Percentiles rank a stretch among this genome's conserved stretches.
Evolutionary conservation across 2,888 invertebrate genomes (phyloP).

Genomic region (Pristionchus japonicus): DNA sequence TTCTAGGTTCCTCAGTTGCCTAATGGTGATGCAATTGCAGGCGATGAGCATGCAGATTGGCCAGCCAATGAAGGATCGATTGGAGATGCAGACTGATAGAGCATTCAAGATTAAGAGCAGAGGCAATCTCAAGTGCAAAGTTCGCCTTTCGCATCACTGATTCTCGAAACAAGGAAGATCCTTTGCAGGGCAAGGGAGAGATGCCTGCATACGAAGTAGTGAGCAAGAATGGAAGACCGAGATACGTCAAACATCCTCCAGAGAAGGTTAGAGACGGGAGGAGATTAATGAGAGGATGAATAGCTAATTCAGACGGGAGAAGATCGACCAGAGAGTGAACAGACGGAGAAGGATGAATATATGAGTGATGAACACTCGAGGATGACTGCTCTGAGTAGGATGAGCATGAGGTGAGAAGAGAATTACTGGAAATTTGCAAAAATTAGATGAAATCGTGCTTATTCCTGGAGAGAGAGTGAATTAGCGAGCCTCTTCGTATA

Average conservation of each 20-base stretch:
- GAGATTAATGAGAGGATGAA: neutral
- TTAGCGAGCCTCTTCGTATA: neutral
- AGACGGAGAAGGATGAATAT: conserved; percentile 28
- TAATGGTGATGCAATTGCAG: neutral
- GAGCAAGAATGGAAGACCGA: conserved; percentile 49
- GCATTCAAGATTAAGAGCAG: conserved; percentile 40
- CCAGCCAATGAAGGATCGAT: conserved; percentile 56
- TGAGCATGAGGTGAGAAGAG: conserved; percentile 24
- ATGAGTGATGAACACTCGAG: conserved; percentile 36
- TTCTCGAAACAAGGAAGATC: neutral
- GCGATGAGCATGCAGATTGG: conserved; percentile 64
- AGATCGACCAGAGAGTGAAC: neutral
- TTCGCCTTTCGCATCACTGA: no score
- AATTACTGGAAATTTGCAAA: no score
- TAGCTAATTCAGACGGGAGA: neutral
- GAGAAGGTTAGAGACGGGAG: no score
- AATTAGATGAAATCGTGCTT: no score
- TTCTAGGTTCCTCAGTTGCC: neutral
- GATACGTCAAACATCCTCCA: conserved; percentile 51
- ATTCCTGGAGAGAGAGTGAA: neutral
- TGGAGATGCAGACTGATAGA: conserved; percentile 53
- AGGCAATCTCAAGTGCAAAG: conserved; percentile 30
- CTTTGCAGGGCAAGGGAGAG: conserved; percentile 52
- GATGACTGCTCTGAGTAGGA: conserved; percentile 3
- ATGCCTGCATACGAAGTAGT: conserved; percentile 53